phyloP scores from a whole-genome alignment of 2,113 vertebrate species.

The Castor canadensis region DNA sequence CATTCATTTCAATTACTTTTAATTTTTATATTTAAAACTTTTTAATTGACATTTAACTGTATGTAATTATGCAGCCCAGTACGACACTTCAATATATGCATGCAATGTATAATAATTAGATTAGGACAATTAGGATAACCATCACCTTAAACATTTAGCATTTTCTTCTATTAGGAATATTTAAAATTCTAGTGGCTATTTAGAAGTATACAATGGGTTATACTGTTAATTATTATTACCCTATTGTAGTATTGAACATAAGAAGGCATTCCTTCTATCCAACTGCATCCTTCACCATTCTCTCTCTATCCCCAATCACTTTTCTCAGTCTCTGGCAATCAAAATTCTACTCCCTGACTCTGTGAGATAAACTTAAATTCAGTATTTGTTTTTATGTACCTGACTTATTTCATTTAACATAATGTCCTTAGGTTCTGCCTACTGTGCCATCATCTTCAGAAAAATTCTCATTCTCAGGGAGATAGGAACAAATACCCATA shows the following conservation, averaged over 20 bases:
- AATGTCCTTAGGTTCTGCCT: not conserved
- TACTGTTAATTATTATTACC: not conserved
- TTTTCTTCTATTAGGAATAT: not conserved
- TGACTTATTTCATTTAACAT: too few relatives aligned
- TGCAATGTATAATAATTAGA: not conserved
- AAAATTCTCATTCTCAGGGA: not conserved
- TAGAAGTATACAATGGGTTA: not conserved
- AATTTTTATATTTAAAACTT: not conserved
- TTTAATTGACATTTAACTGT: not conserved
- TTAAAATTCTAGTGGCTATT: not conserved
- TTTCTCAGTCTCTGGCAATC: not conserved
- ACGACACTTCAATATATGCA: not conserved
- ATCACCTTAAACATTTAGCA: not conserved
- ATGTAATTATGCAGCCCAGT: not conserved
- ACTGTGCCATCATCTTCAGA: not conserved
- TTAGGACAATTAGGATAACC: not conserved
- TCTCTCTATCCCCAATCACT: not conserved
- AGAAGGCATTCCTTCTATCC: not conserved
- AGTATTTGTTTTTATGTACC: not conserved
- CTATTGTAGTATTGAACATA: not conserved
- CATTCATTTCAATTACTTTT: not conserved
- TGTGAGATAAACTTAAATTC: not conserved
- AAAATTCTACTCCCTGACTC: not conserved
- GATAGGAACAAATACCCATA: accelerated
- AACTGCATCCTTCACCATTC: not conserved